A percentile compares a stretch with the other conserved stretches of the same genome.
Conservation (phyloP, 2,113 vertebrate species). For the Dromiciops gliroides region DNA sequence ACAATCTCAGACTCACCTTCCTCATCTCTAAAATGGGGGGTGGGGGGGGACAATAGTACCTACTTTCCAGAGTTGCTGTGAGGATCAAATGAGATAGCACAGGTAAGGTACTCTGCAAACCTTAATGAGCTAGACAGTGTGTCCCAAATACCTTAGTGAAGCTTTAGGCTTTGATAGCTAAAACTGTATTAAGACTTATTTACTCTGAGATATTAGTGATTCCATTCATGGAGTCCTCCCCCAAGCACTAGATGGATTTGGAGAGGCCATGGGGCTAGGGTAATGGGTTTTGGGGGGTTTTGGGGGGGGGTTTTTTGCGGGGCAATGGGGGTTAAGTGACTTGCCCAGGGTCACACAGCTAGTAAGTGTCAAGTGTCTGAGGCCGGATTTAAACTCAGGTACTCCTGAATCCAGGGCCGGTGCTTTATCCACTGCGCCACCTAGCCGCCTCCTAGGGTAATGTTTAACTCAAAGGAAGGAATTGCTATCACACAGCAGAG, state of each 20-base stretch:
- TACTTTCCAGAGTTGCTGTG: too few relatives aligned
- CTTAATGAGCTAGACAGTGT: not conserved
- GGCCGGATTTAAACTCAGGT: too few relatives aligned
- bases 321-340: too few relatives aligned
- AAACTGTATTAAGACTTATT: not conserved
- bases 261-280: not conserved
- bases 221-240: not conserved
- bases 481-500: not conserved
- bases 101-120: not conserved
- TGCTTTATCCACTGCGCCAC: too few relatives aligned
- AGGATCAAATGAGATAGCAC: not conserved
- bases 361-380: too few relatives aligned
- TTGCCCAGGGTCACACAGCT: too few relatives aligned
- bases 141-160: not conserved
- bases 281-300: too few relatives aligned
- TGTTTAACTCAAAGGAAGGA: slow-evolving; percentile 24
- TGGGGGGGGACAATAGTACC: too few relatives aligned
- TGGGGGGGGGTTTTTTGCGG: too few relatives aligned
- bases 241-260: not conserved
- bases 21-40: not conserved
- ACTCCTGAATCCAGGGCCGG: too few relatives aligned
- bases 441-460: too few relatives aligned
- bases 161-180: not conserved
- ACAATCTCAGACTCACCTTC: not conserved
- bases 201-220: not conserved